Percentiles rank a stretch among this genome's conserved stretches.
Evolutionary conservation across 2,797 vertebrate genomes (phyloP).

Genomic region (Rousettus madagascariensis): DNA sequence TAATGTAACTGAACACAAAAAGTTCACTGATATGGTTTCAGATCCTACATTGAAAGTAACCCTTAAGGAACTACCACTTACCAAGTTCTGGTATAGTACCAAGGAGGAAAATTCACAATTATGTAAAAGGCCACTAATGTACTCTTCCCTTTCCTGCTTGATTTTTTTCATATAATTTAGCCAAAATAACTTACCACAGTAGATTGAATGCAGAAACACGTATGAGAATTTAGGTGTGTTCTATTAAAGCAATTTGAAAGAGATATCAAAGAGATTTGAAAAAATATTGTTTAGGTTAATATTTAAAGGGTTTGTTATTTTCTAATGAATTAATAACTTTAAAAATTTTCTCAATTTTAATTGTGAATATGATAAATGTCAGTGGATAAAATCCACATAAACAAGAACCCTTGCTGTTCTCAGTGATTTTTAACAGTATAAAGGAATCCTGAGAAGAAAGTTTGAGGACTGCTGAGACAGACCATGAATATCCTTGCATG

Average conservation of each 20-base stretch:
- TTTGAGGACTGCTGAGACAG: neutral
- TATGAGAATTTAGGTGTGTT: neutral
- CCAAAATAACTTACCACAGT: neutral
- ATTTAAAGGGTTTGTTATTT: constrained; percentile 14
- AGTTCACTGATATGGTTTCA: neutral
- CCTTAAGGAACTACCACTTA: constrained; percentile 17
- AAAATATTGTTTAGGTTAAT: neutral
- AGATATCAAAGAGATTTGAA: constrained; percentile 16
- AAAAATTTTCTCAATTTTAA: neutral
- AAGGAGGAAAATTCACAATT: neutral
- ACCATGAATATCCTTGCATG: neutral
- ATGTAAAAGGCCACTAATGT: neutral
- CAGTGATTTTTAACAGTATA: neutral
- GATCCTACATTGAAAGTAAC: neutral
- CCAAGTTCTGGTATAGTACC: neutral
- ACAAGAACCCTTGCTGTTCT: neutral
- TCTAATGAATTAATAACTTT: neutral
- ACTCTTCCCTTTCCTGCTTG: neutral
- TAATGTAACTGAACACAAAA: constrained; percentile 16
- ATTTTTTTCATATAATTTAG: constrained; percentile 25
- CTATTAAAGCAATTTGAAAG: neutral
- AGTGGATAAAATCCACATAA: neutral
- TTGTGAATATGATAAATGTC: neutral
- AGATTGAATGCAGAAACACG: neutral
- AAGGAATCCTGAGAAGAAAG: neutral